phyloP scores from a whole-genome alignment of 2,888 invertebrate genomes.

The Teleogryllus oceanicus region DNA sequence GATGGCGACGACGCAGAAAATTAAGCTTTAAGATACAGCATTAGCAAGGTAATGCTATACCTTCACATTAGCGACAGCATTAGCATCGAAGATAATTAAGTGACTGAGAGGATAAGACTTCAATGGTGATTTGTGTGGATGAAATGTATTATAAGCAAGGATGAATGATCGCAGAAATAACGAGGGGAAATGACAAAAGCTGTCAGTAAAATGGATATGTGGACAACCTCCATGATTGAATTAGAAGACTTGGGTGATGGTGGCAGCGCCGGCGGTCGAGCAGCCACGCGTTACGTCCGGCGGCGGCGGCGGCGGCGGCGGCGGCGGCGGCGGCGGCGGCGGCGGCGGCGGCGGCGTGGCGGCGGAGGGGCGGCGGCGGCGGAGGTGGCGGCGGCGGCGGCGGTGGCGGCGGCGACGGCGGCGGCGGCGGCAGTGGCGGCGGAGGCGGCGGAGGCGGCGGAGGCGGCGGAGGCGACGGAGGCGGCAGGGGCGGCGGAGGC shows the following conservation, averaged over 20 bases:
- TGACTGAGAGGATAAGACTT: no score
- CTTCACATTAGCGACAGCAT: no score
- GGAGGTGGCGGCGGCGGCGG: neutral
- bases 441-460: neutral
- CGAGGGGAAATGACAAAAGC: no score
- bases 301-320: neutral
- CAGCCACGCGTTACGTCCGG: neutral
- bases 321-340: neutral
- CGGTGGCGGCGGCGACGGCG: neutral
- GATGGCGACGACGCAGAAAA: no score
- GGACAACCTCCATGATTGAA: no score
- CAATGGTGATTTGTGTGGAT: no score
- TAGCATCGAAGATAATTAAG: no score
- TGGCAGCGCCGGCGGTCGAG: neutral
- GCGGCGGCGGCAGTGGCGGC: neutral
- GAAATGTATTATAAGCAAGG: no score
- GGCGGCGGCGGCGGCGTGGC: neutral
- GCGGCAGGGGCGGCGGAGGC: neutral
- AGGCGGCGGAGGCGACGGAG: neutral
- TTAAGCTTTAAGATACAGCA: no score
- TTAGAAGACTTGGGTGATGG: neutral
- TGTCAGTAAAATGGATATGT: no score
- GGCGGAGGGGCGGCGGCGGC: neutral
- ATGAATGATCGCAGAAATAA: no score
- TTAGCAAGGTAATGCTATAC: no score